Percentiles rank a stretch among this genome's conserved stretches.
These are phyloP conservation scores for Chlorops oryzae DNA, from an alignment of 1,140 invertebrate species.

Conservation along the genomic window DNA sequence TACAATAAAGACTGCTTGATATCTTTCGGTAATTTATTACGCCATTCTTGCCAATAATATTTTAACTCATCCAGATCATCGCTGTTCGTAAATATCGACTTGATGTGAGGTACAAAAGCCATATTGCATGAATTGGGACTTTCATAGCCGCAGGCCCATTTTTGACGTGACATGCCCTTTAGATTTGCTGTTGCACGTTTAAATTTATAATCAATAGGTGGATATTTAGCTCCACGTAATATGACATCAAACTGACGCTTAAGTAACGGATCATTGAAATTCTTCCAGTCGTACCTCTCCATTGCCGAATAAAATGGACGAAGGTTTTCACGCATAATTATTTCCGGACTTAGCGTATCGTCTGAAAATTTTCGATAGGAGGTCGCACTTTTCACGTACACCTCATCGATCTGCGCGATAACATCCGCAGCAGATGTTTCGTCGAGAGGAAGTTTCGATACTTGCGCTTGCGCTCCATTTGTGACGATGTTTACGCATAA, in stretches of 20 bases:
- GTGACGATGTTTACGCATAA: too few relatives aligned
- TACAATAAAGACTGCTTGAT: constrained; percentile 13
- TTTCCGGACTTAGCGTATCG: constrained; percentile 15
- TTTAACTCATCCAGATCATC: constrained; percentile 19
- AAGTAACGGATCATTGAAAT: constrained; percentile 13
- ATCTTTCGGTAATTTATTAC: constrained; percentile 12
- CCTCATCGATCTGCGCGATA: constrained; percentile 12
- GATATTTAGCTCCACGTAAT: constrained; percentile 15
- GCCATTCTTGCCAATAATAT: constrained; percentile 21
- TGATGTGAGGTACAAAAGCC: constrained; percentile 17
- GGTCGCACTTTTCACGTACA: constrained; percentile 16
- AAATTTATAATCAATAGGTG: constrained; percentile 15
- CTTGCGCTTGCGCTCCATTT: too few relatives aligned
- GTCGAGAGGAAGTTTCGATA: too few relatives aligned
- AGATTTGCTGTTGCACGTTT: constrained; percentile 14
- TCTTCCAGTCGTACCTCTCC: constrained; percentile 16
- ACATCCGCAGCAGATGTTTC: constrained; percentile 2
- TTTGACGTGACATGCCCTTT: constrained; percentile 14
- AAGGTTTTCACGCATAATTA: constrained; percentile 19
- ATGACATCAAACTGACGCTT: constrained; percentile 17
- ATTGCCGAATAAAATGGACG: constrained; percentile 13
- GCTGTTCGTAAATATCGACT: constrained; percentile 17
- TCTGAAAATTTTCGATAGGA: constrained; percentile 18
- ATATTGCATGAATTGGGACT: constrained; percentile 11
- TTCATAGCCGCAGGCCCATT: constrained; percentile 11